phyloP scores from a whole-genome alignment of 2,888 invertebrate genomes.

The Polyploca ridens region DNA sequence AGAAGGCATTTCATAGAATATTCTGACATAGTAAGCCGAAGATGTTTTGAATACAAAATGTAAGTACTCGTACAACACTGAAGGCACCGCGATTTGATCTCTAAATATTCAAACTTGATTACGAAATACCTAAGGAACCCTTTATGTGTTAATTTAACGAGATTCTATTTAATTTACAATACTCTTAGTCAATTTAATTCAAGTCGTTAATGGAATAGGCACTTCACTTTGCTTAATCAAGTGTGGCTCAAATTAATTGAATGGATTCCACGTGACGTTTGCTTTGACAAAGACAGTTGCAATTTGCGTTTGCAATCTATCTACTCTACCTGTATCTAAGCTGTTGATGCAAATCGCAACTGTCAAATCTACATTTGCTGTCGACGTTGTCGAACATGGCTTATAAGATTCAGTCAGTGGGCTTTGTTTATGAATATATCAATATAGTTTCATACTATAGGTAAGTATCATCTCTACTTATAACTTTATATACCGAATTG shows the following conservation, averaged over 20 bases:
- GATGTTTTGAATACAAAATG: constrained; percentile 4
- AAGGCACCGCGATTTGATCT: neutral
- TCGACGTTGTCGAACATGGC: neutral
- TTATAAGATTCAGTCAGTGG: neutral
- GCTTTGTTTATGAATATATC: neutral
- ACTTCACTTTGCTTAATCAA: neutral
- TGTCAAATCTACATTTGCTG: neutral
- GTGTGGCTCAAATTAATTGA: neutral
- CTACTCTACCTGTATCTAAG: too few species aligned
- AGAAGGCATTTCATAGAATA: neutral
- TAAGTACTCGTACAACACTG: neutral
- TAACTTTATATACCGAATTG: too few species aligned
- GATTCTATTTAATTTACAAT: neutral
- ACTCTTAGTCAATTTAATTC: neutral
- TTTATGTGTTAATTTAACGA: too few species aligned
- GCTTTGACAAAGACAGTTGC: neutral
- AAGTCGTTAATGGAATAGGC: neutral
- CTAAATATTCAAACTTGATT: neutral
- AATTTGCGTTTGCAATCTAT: neutral
- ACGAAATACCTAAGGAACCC: neutral
- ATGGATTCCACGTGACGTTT: neutral
- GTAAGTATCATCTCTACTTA: too few species aligned
- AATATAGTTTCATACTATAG: neutral
- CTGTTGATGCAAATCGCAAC: too few species aligned
- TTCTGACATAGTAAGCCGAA: neutral